Evolutionary conservation across 2,113 vertebrate species (phyloP).

Genomic region (Chaetorhynchus papuensis): DNA sequence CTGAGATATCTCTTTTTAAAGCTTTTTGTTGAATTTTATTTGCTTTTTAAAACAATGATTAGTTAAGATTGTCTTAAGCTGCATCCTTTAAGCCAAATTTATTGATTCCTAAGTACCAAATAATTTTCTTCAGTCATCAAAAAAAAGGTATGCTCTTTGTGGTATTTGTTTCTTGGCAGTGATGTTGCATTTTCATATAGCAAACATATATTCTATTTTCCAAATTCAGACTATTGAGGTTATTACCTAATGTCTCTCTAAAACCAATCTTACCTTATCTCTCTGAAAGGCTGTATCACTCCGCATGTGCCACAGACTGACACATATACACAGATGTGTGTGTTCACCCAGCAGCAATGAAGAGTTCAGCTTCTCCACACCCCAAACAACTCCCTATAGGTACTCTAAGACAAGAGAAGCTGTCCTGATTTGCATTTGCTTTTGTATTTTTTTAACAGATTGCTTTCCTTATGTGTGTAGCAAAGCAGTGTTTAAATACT

Average conservation of each 20-base stretch:
- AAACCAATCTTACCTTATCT: neutral
- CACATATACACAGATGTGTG: fast-evolving
- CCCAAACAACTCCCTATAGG: neutral
- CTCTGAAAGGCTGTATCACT: neutral
- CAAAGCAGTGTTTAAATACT: neutral
- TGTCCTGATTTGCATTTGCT: neutral
- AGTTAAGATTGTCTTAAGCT: neutral
- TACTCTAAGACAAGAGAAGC: neutral
- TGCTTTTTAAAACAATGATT: neutral
- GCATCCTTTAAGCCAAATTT: neutral
- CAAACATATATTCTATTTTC: neutral
- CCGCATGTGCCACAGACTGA: neutral
- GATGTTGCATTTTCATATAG: neutral
- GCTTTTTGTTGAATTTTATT: neutral
- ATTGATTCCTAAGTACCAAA: slow-evolving; percentile 4
- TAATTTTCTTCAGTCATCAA: neutral
- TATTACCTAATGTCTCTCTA: neutral
- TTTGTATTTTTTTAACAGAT: neutral
- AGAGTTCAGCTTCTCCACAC: neutral
- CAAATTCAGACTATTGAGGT: neutral
- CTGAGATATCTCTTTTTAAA: slow-evolving; percentile 46
- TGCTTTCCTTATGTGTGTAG: neutral
- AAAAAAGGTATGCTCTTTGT: neutral
- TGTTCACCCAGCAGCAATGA: neutral
- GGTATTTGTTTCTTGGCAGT: neutral